Conservation (phyloP, 1,140 invertebrate species). For the Solenopsis fugax region DNA sequence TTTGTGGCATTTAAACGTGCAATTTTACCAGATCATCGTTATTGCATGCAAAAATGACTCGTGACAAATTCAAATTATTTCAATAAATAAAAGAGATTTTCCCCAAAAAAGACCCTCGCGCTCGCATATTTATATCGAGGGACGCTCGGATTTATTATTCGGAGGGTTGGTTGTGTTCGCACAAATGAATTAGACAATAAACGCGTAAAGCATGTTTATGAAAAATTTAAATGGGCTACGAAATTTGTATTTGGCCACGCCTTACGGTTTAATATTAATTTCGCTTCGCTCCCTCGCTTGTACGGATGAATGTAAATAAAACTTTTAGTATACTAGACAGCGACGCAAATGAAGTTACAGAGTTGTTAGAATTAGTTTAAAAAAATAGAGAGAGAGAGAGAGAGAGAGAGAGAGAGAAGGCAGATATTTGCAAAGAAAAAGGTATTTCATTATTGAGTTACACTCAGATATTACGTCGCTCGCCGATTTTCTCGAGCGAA, state of each 20-base stretch:
- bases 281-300: neutral
- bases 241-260: conserved; percentile 34
- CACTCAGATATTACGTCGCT: conserved; percentile 17
- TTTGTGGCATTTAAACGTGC: neutral
- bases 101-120: neutral
- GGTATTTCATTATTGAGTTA: conserved; percentile 24
- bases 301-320: conserved; percentile 24
- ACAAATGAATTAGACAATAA: conserved; percentile 1
- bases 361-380: conserved; percentile 29
- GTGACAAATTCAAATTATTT: conserved; percentile 8
- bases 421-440: conserved; percentile 17
- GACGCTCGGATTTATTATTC: conserved; percentile 14
- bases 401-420: neutral
- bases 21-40: neutral
- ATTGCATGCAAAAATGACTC: neutral
- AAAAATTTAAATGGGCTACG: conserved; percentile 15
- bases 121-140: neutral
- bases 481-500: conserved; percentile 19
- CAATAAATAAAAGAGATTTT: neutral
- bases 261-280: conserved; percentile 54
- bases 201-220: neutral
- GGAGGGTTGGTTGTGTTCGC: neutral
- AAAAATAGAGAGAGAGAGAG: neutral
- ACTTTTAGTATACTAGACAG: conserved; percentile 57
- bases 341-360: conserved; percentile 51